Conservation (phyloP, 2,888 invertebrate species). For the Odontomyia ornata region DNA sequence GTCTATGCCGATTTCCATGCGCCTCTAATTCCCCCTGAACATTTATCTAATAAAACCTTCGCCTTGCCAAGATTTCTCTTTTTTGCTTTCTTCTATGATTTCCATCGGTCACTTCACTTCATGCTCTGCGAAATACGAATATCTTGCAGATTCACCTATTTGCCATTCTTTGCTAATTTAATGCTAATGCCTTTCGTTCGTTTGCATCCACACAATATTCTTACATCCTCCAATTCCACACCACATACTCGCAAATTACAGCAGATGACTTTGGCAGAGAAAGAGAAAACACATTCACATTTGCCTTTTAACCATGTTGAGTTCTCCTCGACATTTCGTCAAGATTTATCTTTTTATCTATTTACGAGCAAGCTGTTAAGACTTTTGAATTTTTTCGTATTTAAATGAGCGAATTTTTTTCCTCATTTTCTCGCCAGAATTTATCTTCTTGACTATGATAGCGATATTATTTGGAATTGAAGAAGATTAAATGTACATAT, state of each 20-base stretch:
- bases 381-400: conserved; percentile 8
- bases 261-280: background rate
- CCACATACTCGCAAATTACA: no score
- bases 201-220: conserved; percentile 13
- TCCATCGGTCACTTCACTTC: background rate
- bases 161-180: conserved; percentile 37
- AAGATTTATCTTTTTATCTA: conserved; percentile 26
- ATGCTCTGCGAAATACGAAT: background rate
- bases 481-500: background rate
- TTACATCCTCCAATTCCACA: background rate
- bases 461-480: background rate
- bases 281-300: background rate
- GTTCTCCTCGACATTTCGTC: conserved; percentile 20
- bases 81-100: conserved; percentile 10
- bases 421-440: background rate
- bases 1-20: background rate
- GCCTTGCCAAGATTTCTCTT: conserved; percentile 1
- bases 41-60: background rate
- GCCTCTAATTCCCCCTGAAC: background rate
- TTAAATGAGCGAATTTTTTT: background rate
- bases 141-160: conserved; percentile 6
- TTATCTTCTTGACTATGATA: conserved; percentile 1
- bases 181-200: conserved; percentile 31
- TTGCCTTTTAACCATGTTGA: background rate
- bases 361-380: conserved; percentile 10